Evolutionary conservation across 2,888 invertebrate species (phyloP).

Genomic region (Dilophus febrilis): DNA sequence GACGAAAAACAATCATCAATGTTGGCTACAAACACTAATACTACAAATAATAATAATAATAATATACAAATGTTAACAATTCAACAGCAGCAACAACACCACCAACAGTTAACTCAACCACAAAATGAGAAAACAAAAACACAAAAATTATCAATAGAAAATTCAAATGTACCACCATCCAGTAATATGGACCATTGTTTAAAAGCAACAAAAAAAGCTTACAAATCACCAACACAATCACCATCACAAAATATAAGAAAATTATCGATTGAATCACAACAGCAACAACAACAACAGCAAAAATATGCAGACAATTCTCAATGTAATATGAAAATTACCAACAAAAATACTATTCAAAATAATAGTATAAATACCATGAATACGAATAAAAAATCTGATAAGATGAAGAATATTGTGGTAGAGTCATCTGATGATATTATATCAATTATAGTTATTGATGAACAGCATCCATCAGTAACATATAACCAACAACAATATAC

Average conservation of each 20-base stretch:
- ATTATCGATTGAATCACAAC: too few species aligned
- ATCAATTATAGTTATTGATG: slow-evolving; percentile 2
- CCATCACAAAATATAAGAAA: too few species aligned
- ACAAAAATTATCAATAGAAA: neutral
- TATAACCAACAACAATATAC: too few species aligned
- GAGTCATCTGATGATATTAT: slow-evolving; percentile 4
- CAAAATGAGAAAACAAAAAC: neutral
- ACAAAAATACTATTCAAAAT: too few species aligned
- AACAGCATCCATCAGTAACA: slow-evolving; percentile 5
- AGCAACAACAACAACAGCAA: neutral
- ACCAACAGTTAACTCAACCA: slow-evolving; percentile 7
- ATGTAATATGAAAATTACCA: too few species aligned
- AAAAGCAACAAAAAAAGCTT: neutral
- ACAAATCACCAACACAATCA: too few species aligned
- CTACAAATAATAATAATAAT: too few species aligned
- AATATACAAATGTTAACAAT: slow-evolving; percentile 3
- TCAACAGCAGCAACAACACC: slow-evolving; percentile 8
- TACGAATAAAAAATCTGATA: too few species aligned
- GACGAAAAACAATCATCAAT: slow-evolving; percentile 1
- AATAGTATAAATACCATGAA: too few species aligned
- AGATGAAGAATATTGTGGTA: slow-evolving; percentile 2
- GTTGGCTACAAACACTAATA: slow-evolving; percentile 3
- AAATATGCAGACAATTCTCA: too few species aligned
- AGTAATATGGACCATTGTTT: too few species aligned
- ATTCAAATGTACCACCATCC: too few species aligned